Evolutionary conservation across 2,888 invertebrate species (phyloP).

Genomic region (Tanypteryx hageni): DNA sequence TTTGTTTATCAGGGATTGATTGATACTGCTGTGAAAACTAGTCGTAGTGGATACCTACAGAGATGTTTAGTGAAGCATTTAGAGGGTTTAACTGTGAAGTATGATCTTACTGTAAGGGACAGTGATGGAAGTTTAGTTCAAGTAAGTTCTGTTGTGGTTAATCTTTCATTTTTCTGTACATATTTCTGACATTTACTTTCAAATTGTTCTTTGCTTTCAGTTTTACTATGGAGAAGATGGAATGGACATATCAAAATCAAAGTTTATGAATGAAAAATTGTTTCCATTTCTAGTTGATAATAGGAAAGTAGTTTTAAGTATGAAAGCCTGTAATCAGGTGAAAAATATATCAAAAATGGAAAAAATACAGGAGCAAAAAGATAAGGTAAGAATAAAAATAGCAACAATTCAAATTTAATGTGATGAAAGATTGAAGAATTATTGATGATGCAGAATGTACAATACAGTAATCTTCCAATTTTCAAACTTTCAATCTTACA

Average conservation of each 20-base stretch:
- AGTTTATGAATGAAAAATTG: slow-evolving; percentile 87
- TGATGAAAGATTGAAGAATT: too few relatives aligned
- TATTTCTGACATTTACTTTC: background rate
- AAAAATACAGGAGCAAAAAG: slow-evolving; percentile 79
- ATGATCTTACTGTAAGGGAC: slow-evolving; percentile 97
- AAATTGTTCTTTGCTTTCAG: slow-evolving; percentile 73
- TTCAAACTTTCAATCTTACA: too few relatives aligned
- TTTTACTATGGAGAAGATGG: slow-evolving; percentile 97
- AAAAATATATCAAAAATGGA: slow-evolving; percentile 78
- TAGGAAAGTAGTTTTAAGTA: slow-evolving; percentile 80
- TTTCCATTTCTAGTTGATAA: slow-evolving; percentile 91
- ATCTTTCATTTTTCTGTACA: slow-evolving; percentile 62
- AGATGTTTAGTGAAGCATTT: slow-evolving; percentile 98
- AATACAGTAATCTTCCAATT: too few relatives aligned
- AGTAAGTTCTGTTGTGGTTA: slow-evolving; percentile 73
- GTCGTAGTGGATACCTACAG: slow-evolving; percentile 98
- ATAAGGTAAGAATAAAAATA: slow-evolving; percentile 72
- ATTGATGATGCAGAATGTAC: too few relatives aligned
- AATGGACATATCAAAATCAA: slow-evolving; percentile 91
- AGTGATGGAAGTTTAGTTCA: slow-evolving; percentile 95
- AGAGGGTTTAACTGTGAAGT: slow-evolving; percentile 94
- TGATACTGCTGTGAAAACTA: slow-evolving; percentile 99
- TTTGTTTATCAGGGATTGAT: slow-evolving; percentile 86
- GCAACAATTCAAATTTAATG: too few relatives aligned
- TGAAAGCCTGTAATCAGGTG: slow-evolving; percentile 78